Evolutionary conservation across 2,797 vertebrate genomes (phyloP).

Genomic region (Coracias cyanogaster): DNA sequence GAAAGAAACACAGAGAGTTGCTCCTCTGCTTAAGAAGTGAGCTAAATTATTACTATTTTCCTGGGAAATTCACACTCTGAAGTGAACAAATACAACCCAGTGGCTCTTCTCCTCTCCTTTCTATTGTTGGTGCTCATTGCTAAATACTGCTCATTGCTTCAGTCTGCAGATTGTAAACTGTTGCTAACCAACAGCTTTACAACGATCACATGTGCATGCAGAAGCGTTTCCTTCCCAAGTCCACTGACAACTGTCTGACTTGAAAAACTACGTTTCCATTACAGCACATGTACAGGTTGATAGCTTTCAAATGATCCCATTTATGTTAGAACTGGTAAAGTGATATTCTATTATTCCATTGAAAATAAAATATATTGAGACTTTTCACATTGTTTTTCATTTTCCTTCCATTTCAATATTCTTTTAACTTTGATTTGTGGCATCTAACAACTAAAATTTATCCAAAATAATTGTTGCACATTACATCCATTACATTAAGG

Average conservation of each 20-base stretch:
- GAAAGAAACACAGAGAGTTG: not conserved
- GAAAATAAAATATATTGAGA: not conserved
- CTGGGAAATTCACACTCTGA: not conserved
- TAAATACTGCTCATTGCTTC: not conserved
- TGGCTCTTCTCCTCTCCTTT: not conserved
- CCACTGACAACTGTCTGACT: not conserved
- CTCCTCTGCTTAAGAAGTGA: not conserved
- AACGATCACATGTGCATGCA: not conserved
- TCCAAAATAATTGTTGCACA: not conserved
- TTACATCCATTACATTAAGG: not conserved
- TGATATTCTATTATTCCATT: conserved; percentile 19
- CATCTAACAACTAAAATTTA: not conserved
- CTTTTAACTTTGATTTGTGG: conserved; percentile 6
- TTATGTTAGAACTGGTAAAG: not conserved
- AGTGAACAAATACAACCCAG: not conserved
- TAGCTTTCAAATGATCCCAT: not conserved
- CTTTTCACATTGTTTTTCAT: conserved; percentile 11
- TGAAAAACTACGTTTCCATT: not conserved
- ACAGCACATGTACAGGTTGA: not conserved
- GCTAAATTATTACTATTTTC: not conserved
- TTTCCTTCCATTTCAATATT: not conserved
- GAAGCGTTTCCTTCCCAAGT: not conserved
- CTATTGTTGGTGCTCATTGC: not conserved
- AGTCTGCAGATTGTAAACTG: not conserved
- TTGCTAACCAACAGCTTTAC: not conserved